Evolutionary conservation across 1,140 invertebrate genomes (phyloP).

Genomic region (Solenopsis invicta): DNA sequence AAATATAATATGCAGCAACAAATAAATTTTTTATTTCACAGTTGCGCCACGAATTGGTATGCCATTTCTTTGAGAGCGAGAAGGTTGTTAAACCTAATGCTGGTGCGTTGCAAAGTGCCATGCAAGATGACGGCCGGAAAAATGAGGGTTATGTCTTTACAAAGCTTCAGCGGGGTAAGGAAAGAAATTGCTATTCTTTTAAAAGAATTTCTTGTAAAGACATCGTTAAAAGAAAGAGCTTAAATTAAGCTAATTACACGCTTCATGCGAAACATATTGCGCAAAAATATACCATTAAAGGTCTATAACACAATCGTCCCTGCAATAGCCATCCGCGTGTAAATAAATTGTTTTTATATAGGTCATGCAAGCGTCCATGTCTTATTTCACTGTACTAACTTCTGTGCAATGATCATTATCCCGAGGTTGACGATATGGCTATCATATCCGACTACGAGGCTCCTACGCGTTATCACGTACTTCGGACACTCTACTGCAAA

Average conservation of each 20-base stretch:
- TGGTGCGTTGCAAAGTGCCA: conserved; percentile 4
- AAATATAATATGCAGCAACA: neutral
- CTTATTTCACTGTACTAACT: conserved; percentile 14
- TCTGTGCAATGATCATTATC: conserved; percentile 1
- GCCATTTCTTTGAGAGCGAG: conserved; percentile 5
- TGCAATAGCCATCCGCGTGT: too few species aligned
- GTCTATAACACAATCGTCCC: too few species aligned
- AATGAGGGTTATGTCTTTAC: conserved; percentile 2
- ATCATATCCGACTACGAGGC: neutral
- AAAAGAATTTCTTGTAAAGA: neutral
- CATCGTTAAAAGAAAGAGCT: neutral
- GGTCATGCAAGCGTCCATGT: neutral
- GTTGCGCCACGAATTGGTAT: conserved; percentile 1
- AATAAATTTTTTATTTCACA: neutral
- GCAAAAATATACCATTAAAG: too few species aligned
- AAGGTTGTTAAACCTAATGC: neutral
- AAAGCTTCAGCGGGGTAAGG: neutral
- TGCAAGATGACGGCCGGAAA: neutral
- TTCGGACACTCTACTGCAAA: neutral
- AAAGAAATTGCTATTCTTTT: neutral
- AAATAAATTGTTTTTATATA: too few species aligned
- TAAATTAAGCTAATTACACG: neutral
- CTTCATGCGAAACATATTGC: too few species aligned
- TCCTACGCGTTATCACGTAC: neutral
- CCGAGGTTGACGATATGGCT: conserved; percentile 2